Percentiles rank a stretch among this genome's conserved stretches.
Conservation (phyloP, 2,888 invertebrate species). For the Caenorhabditis afra region DNA sequence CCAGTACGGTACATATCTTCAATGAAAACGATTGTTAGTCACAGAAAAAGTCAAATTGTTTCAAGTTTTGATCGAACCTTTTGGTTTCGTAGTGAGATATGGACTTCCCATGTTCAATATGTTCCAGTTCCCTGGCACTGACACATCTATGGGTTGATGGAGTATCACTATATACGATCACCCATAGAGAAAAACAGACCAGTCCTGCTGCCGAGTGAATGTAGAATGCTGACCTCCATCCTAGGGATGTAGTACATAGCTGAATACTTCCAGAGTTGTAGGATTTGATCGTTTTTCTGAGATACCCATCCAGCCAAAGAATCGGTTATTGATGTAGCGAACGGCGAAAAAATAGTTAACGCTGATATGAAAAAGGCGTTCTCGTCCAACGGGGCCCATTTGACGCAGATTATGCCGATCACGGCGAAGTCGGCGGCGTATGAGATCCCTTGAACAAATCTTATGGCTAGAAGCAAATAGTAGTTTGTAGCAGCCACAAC, state of each 20-base stretch:
- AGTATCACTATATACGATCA: slow-evolving; percentile 24
- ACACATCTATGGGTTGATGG: slow-evolving; percentile 31
- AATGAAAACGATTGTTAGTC: neutral
- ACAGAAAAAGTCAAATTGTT: neutral
- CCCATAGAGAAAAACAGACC: slow-evolving; percentile 34
- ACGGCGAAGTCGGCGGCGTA: slow-evolving; percentile 49
- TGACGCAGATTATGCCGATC: slow-evolving; percentile 39
- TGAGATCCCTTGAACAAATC: slow-evolving; percentile 39
- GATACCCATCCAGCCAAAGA: slow-evolving; percentile 24
- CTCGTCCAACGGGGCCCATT: slow-evolving; percentile 44
- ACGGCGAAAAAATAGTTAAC: slow-evolving; percentile 33
- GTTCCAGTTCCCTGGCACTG: slow-evolving; percentile 12
- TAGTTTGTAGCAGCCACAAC: slow-evolving; percentile 14
- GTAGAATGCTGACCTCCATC: slow-evolving; percentile 40
- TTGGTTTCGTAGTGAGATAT: slow-evolving; percentile 16
- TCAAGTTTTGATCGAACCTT: neutral
- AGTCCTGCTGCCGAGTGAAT: slow-evolving; percentile 26
- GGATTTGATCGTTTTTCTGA: neutral
- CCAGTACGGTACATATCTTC: slow-evolving; percentile 4
- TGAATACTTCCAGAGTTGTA: neutral
- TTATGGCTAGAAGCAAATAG: slow-evolving; percentile 15
- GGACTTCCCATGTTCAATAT: slow-evolving; percentile 31
- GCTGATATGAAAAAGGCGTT: slow-evolving; percentile 37
- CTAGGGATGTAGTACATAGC: slow-evolving; percentile 36
- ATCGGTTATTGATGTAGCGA: slow-evolving; percentile 24